Base-by-base conservation (phyloP, 2,113 vertebrate species). In the Centrocercus urophasianus region DNA sequence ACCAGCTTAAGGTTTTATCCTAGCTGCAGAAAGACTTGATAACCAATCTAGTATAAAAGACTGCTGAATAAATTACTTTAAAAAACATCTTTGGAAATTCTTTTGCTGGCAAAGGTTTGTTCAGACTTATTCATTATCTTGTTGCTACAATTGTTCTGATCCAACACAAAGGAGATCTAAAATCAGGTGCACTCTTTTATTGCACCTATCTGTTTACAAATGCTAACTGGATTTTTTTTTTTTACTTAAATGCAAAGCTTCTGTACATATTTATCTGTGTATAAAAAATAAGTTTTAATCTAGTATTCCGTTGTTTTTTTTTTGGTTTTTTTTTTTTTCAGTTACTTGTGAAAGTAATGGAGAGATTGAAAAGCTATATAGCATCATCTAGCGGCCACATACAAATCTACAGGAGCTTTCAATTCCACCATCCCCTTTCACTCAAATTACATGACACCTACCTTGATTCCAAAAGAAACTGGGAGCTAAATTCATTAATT, bases 371-470 rank as follows among this genome's bases (percentile, higher is more conserved):
- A 90, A 70, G 94, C 63, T 92, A 28, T 6, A 50, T 36, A 87
- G 94, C 93, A 71, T 27, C 95, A 94, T 92, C 96, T 96, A 94
- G 96, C 83, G 96, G 90, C 56, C 59, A 8, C 19, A 15, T 6
- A 45, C 8, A 87, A 82, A 89, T 50, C 59, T 67, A 85, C 89
- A 79, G n/a, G 10, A 76, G 10, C 17, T 45, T 87, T 22, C 25
- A 32, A 3, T 36, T 90, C 30, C 36, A 38, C 11, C 28, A 25
- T 7, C 8, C 27, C 42, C n/a, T 6, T 0, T 28, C 14, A 4
- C 36, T 60, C 43, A 50, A 14, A 24, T 78, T 76, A 36, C 32
- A 8, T 16, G 17, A 10, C 30, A 36, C 4, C 4, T 10, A 10
- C 13, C 24, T 50, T 63, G 30, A 13, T 11, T 63, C 10, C 6